Conservation (phyloP, 2,888 invertebrate genomes). For the Spialia ferax region DNA sequence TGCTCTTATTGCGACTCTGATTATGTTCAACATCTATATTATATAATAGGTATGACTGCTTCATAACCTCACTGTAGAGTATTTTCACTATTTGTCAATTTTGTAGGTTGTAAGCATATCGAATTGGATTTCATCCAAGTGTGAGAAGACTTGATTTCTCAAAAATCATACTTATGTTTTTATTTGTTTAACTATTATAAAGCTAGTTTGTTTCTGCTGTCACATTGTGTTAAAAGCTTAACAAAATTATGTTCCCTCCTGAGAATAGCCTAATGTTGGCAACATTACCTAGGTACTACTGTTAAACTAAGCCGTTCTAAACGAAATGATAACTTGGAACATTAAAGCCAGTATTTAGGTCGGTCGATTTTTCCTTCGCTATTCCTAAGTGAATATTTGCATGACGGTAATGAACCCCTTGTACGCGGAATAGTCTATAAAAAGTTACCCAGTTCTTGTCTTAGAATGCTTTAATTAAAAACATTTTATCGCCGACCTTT, state of each 20-base stretch:
- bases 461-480: slow-evolving; percentile 67
- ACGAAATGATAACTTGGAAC: slow-evolving; percentile 22
- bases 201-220: no score
- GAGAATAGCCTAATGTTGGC: background rate
- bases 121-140: no score
- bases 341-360: slow-evolving; percentile 57
- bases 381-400: slow-evolving; percentile 79
- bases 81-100: no score
- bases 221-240: background rate
- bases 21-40: no score
- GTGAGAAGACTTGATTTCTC: no score
- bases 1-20: no score
- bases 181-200: no score
- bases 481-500: slow-evolving; percentile 54
- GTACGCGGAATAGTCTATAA: slow-evolving; percentile 65
- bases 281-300: slow-evolving; percentile 1
- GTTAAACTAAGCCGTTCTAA: background rate
- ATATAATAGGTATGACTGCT: no score
- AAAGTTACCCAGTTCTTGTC: slow-evolving; percentile 66
- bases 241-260: background rate
- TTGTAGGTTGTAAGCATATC: no score
- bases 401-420: slow-evolving; percentile 67
- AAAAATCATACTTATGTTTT: no score
- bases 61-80: no score
- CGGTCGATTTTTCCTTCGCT: slow-evolving; percentile 61